These are phyloP conservation scores for Drosophila subquinaria DNA, from an alignment of 2,888 invertebrate species.

Conservation along the genomic window DNA sequence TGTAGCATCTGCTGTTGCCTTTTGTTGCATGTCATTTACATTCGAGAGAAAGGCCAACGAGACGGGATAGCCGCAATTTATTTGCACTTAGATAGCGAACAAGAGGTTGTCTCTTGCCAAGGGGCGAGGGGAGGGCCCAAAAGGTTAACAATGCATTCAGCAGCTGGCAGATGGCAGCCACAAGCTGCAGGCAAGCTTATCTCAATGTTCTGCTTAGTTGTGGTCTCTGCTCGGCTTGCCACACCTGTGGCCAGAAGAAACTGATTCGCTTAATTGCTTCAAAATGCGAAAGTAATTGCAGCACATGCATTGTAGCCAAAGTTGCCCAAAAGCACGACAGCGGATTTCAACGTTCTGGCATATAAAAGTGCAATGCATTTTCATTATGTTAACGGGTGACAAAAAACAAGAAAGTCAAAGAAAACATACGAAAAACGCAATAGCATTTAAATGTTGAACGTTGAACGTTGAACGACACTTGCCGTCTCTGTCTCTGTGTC, in stretches of 20 bases:
- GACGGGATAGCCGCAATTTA: conserved; percentile 74
- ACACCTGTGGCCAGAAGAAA: conserved; percentile 66
- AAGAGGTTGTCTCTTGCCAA: neutral
- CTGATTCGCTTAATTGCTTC: conserved; percentile 70
- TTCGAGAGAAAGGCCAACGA: conserved; percentile 19
- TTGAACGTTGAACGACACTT: conserved; percentile 61
- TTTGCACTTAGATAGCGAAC: conserved; percentile 75
- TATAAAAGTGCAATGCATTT: conserved; percentile 48
- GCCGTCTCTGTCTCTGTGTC: conserved; percentile 29
- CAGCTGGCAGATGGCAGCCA: conserved; percentile 50
- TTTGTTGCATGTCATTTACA: conserved; percentile 79
- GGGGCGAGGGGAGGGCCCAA: conserved; percentile 25
- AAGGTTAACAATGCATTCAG: conserved; percentile 73
- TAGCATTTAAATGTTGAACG: conserved; percentile 39
- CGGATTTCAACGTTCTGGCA: conserved; percentile 4
- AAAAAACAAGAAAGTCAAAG: neutral
- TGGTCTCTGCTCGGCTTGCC: conserved; percentile 25
- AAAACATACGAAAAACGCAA: conserved; percentile 25
- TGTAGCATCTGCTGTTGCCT: conserved; percentile 57
- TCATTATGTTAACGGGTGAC: conserved; percentile 61
- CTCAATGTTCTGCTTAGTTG: conserved; percentile 33
- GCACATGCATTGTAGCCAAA: conserved; percentile 42
- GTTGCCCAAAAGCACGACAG: conserved; percentile 17
- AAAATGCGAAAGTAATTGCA: conserved; percentile 77
- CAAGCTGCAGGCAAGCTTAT: conserved; percentile 54